A percentile compares a stretch with the other conserved stretches of the same genome.
phyloP scores from a whole-genome alignment of 2,113 vertebrate genomes.

The Eurypyga helias region DNA sequence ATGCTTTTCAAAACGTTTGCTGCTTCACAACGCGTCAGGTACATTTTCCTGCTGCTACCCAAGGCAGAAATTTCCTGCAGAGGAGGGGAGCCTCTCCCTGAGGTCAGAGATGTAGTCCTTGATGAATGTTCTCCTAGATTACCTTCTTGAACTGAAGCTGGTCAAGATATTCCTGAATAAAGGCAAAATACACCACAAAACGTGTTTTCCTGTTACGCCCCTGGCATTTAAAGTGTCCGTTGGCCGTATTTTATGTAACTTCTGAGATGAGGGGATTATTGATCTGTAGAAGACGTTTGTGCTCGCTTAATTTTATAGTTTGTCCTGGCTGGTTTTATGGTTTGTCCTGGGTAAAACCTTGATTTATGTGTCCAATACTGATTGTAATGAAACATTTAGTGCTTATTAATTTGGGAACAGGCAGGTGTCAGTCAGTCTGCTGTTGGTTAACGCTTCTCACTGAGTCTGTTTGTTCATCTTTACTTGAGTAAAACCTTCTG shows the following conservation, averaged over 20 bases:
- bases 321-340: background rate
- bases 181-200: background rate
- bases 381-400: background rate
- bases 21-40: background rate
- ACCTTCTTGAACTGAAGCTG: background rate
- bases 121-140: background rate
- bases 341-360: background rate
- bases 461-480: background rate
- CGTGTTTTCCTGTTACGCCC: background rate
- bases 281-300: background rate
- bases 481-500: background rate
- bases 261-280: background rate
- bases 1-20: background rate
- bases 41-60: background rate
- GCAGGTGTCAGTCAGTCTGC: background rate
- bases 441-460: background rate
- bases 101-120: background rate
- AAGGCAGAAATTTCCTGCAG: background rate
- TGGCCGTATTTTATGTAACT: background rate
- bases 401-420: background rate
- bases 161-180: background rate
- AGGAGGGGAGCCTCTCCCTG: background rate
- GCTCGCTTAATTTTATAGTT: background rate
- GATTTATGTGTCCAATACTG: background rate
- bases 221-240: background rate